Evolutionary conservation across 2,797 vertebrate genomes (phyloP).

Genomic region (Limosa lapponica): DNA sequence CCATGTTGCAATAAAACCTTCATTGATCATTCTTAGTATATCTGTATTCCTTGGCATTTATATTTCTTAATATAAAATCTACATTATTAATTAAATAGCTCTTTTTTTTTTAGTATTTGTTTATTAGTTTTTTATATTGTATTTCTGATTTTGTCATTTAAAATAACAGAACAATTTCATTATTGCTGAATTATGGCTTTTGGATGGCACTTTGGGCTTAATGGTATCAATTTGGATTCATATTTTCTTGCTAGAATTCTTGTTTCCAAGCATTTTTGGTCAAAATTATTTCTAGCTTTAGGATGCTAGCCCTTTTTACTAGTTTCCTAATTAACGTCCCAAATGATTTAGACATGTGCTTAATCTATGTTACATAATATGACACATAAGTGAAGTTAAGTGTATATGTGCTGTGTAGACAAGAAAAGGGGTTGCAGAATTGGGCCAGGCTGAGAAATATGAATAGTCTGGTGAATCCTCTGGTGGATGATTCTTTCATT

Average conservation of each 20-base stretch:
- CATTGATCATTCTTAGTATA: background rate
- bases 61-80: background rate
- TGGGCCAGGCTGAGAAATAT: background rate
- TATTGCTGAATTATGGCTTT: background rate
- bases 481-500: background rate
- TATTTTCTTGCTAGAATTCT: background rate
- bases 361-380: conserved; percentile 12
- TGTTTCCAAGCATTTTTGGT: background rate
- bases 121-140: background rate
- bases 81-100: background rate
- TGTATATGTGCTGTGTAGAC: background rate
- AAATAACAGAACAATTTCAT: background rate
- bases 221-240: background rate
- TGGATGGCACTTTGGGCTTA: background rate
- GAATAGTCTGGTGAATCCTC: background rate
- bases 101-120: background rate
- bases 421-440: background rate
- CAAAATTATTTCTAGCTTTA: background rate
- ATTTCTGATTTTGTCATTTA: background rate
- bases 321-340: background rate
- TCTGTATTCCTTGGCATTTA: background rate
- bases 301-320: background rate
- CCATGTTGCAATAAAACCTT: background rate
- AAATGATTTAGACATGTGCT: background rate
- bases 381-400: background rate